Evolutionary conservation across 2,113 vertebrate species (phyloP).

Genomic region (Cnemophilus loriae): DNA sequence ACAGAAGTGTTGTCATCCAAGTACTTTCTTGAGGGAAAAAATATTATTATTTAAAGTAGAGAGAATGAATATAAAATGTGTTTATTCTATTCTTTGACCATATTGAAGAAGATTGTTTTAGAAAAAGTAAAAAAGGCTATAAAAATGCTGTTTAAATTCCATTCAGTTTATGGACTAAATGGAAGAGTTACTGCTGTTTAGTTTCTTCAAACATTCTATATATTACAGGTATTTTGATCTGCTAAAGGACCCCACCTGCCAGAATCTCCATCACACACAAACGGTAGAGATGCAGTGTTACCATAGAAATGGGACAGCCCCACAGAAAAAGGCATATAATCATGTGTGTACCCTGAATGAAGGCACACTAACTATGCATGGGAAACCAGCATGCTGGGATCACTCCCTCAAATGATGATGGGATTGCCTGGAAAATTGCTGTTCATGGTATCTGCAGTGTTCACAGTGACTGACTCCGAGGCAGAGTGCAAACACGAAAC

Average conservation of each 20-base stretch:
- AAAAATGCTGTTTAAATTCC: not conserved
- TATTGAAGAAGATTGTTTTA: not conserved
- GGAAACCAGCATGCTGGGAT: slow-evolving; percentile 12
- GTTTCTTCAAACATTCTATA: not conserved
- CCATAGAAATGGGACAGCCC: slow-evolving; percentile 40
- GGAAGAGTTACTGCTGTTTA: not conserved
- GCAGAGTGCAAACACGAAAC: not conserved
- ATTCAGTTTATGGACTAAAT: not conserved
- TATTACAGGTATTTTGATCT: not conserved
- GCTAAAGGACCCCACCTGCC: not conserved
- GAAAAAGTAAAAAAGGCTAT: fast-evolving
- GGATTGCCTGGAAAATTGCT: slow-evolving; percentile 24
- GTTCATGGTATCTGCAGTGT: not conserved
- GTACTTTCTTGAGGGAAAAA: not conserved
- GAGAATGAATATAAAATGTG: not conserved
- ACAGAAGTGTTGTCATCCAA: not conserved
- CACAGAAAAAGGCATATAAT: not conserved
- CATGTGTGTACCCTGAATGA: not conserved
- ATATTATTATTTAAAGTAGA: not conserved
- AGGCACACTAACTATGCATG: slow-evolving; percentile 16
- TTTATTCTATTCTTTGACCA: not conserved
- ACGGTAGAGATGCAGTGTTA: not conserved
- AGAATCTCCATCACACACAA: not conserved
- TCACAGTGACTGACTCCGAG: not conserved
- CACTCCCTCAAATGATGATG: slow-evolving; percentile 12